These are phyloP conservation scores for Drosophila oshimai DNA, from an alignment of 1,140 invertebrate species.

Conservation along the genomic window DNA sequence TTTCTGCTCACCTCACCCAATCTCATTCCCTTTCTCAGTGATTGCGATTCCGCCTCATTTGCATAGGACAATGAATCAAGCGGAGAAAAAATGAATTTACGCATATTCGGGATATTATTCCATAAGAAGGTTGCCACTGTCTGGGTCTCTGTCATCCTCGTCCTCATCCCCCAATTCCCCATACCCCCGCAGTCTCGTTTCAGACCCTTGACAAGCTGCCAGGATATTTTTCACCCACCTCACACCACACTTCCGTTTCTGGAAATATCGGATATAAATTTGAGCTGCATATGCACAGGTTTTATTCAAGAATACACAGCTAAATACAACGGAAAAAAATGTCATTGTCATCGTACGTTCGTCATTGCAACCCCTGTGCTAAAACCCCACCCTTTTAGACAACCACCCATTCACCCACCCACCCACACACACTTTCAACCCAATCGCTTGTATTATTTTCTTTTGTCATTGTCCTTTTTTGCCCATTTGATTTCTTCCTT, in stretches of 20 bases:
- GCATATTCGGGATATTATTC: constrained; percentile 79
- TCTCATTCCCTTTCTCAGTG: neutral
- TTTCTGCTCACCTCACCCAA: neutral
- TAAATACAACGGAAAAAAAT: constrained; percentile 30
- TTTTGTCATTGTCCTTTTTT: constrained; percentile 75
- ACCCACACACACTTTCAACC: constrained; percentile 23
- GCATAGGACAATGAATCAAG: constrained; percentile 50
- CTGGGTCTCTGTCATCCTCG: neutral
- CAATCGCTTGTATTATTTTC: constrained; percentile 75
- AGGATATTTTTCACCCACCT: constrained; percentile 31
- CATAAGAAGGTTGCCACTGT: constrained; percentile 35
- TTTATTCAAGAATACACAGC: constrained; percentile 30
- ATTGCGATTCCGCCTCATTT: constrained; percentile 53
- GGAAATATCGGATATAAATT: constrained; percentile 39
- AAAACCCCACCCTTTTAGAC: neutral
- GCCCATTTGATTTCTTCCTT: constrained; percentile 69
- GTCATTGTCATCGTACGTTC: constrained; percentile 69
- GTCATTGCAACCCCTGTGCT: constrained; percentile 65
- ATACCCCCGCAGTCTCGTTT: constrained; percentile 4
- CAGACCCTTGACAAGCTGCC: constrained; percentile 40
- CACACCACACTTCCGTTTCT: constrained; percentile 2
- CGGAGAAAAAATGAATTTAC: constrained; percentile 61
- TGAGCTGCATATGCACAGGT: constrained; percentile 59
- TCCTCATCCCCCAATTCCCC: neutral
- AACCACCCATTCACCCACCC: neutral